Evolutionary conservation across 64 coral and sea anemone genomes (phyloP), one percentile per base, ranked within the genome.

Genomic region (Montipora capricornis): DNA sequence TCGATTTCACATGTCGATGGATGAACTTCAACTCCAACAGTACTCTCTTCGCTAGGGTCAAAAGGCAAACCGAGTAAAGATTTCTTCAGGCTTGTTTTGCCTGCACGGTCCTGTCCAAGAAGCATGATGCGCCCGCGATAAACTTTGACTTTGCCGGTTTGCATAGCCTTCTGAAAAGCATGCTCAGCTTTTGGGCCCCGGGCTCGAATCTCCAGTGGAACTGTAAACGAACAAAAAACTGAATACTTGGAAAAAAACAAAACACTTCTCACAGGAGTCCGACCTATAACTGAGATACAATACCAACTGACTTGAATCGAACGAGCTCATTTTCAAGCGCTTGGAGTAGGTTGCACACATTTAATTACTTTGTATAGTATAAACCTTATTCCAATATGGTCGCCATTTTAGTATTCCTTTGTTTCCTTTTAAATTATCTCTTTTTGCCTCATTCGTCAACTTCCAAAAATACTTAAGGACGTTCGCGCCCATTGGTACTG

Each of bases 31-130:
- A 93, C 82, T 48, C 91, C 91, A 2, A 77, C 71, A 5, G 91
- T 93, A 37, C 91, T 93, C 81, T 76, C 80, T 87, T 93, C 73
- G 0, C 69, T 8, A 13, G 73, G 91, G 44, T 93, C 74, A 76
- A 93, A 93, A 1, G 81, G 73, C 15, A 93, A 57, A 6, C 91
- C 91, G 15, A 93, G 82, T 24, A 93, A 82, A 77, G 91, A 93
- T 62, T 93, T 93, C 37, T 93, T 93, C 6, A 93, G 91, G 70
- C 91, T 93, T 49, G 91, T 93, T 79, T 93, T 93, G 5, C 91
- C 91, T 47, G 91, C 91, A 15, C 91, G 60, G 11, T 78, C 91
- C 62, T 93, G 91, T 0, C 91, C 91, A 87, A 93, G 51, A 9
- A 93, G 71, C 91, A 93, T 93, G 7, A 93, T 93, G 26, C 91